These are phyloP conservation scores for Pollimyrus isidori DNA, from an alignment of 2,113 vertebrate species.

Conservation along the genomic window DNA sequence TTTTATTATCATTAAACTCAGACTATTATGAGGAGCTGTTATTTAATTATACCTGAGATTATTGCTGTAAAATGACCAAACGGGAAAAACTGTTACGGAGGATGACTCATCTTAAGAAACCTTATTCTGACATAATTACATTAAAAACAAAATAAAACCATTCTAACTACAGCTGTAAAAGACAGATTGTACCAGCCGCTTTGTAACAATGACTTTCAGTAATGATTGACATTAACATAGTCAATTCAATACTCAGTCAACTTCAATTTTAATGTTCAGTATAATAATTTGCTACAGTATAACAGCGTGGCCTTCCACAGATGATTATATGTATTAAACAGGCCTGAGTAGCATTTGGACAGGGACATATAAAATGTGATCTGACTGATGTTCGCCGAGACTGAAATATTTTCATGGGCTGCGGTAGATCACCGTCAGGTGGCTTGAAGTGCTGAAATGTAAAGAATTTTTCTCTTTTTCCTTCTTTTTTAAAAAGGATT, in stretches of 20 bases:
- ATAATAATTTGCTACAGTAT: not conserved
- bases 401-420: not conserved
- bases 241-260: not conserved
- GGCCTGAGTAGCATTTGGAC: not conserved
- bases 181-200: not conserved
- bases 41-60: not conserved
- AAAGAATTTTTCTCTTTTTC: not conserved
- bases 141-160: not conserved
- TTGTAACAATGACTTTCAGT: not conserved
- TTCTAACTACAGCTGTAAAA: not conserved
- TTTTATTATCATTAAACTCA: not conserved
- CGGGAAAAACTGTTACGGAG: not conserved
- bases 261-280: not conserved
- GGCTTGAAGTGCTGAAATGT: not conserved
- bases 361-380: not conserved
- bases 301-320: not conserved
- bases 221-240: not conserved
- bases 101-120: not conserved
- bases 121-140: not conserved
- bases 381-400: not conserved
- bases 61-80: not conserved
- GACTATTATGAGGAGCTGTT: not conserved
- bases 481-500: not conserved
- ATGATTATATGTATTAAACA: not conserved
- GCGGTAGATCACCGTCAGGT: not conserved